These are phyloP conservation scores for Drosophila mulleri DNA, from an alignment of 2,888 invertebrate species.

Conservation along the genomic window DNA sequence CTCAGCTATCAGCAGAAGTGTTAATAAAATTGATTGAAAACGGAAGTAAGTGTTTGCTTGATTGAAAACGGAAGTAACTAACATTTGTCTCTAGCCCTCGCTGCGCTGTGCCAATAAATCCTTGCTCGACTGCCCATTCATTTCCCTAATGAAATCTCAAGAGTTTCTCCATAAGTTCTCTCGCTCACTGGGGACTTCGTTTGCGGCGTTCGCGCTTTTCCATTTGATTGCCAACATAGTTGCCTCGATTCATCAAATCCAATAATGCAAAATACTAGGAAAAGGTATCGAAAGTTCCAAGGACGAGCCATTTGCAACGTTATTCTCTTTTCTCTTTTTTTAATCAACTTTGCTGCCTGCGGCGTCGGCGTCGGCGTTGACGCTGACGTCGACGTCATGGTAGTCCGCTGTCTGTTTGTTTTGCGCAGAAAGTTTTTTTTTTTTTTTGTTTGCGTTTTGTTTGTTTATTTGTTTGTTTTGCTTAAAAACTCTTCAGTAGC, in stretches of 20 bases:
- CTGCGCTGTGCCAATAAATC: conserved; percentile 2
- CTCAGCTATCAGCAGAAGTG: neutral
- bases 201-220: conserved; percentile 8
- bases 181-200: neutral
- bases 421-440: conserved; percentile 51
- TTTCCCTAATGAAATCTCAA: conserved; percentile 6
- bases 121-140: neutral
- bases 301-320: conserved; percentile 58
- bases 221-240: conserved; percentile 31
- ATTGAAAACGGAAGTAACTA: conserved; percentile 3
- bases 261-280: conserved; percentile 25
- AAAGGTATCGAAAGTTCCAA: conserved; percentile 63
- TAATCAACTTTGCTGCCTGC: conserved; percentile 49
- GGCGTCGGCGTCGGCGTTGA: neutral
- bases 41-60: neutral
- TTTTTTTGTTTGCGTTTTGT: conserved; percentile 56
- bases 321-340: conserved; percentile 2
- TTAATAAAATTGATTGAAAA: neutral
- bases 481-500: conserved; percentile 64
- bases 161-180: conserved; percentile 1
- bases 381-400: conserved; percentile 10
- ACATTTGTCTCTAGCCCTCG: neutral
- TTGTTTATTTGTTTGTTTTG: conserved; percentile 69
- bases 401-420: conserved; percentile 46
- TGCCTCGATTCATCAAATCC: conserved; percentile 10